Evolutionary conservation across 2,888 invertebrate genomes (phyloP).

Genomic region (Tetragonula carbonaria): DNA sequence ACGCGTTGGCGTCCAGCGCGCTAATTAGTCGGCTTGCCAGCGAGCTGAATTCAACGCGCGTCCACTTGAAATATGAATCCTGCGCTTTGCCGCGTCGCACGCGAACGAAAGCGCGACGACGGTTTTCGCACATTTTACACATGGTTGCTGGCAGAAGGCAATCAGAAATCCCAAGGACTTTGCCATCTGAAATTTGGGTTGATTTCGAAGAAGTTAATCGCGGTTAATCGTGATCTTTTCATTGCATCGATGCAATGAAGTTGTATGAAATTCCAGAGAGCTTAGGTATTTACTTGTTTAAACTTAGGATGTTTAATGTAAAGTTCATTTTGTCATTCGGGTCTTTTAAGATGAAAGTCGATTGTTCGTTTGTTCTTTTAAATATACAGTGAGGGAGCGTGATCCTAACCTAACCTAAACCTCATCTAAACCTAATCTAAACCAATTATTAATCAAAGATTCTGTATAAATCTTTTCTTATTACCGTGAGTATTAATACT

Average conservation of each 20-base stretch:
- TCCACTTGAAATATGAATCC: conserved; percentile 35
- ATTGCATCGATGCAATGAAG: background rate
- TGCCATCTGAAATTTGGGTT: too few relatives aligned
- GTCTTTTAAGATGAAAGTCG: too few relatives aligned
- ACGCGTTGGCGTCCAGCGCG: conserved; percentile 49
- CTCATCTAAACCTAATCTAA: too few relatives aligned
- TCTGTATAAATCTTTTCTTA: too few relatives aligned
- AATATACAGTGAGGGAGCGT: too few relatives aligned
- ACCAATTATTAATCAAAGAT: too few relatives aligned
- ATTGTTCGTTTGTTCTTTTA: background rate
- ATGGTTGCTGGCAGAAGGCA: too few relatives aligned
- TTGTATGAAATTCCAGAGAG: background rate
- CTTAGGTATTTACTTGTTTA: background rate
- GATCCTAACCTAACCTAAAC: too few relatives aligned
- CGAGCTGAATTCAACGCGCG: conserved; percentile 48
- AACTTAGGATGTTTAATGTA: background rate
- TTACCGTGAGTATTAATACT: too few relatives aligned
- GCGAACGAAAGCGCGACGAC: conserved; percentile 16
- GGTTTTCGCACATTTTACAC: conserved; percentile 2
- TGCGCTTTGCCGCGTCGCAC: background rate
- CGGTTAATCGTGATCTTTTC: background rate
- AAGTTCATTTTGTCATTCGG: background rate
- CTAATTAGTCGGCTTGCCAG: conserved; percentile 60
- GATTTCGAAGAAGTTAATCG: background rate
- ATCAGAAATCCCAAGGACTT: too few relatives aligned